Evolutionary conservation across 1,140 invertebrate species (phyloP).

Genomic region (Grapholita molesta): DNA sequence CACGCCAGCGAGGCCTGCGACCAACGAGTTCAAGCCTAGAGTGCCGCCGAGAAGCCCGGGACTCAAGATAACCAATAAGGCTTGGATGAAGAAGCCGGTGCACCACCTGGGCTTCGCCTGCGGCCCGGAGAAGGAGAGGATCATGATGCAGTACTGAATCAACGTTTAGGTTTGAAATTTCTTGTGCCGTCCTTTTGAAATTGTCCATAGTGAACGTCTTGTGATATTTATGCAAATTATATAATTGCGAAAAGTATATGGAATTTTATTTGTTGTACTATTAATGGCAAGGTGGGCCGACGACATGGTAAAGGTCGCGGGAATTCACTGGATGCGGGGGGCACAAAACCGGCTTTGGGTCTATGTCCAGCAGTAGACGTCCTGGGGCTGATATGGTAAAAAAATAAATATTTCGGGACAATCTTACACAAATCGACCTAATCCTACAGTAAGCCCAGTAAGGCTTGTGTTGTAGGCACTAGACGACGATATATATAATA

Average conservation of each 20-base stretch:
- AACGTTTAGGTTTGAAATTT: neutral
- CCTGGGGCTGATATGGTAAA: too few species aligned
- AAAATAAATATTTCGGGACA: too few species aligned
- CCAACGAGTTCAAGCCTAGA: neutral
- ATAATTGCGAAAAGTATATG: neutral
- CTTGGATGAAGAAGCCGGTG: neutral
- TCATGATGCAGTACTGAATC: neutral
- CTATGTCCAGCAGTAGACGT: too few species aligned
- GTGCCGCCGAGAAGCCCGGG: neutral
- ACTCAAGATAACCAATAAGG: neutral
- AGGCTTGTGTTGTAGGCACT: too few species aligned
- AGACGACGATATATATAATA: too few species aligned
- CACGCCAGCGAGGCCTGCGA: neutral
- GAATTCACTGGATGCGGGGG: too few species aligned
- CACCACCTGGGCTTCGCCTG: neutral
- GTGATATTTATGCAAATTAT: neutral
- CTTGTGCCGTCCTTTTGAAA: neutral
- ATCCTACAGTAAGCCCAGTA: too few species aligned
- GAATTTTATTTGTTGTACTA: neutral
- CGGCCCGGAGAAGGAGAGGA: neutral
- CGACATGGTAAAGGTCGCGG: too few species aligned
- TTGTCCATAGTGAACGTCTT: neutral
- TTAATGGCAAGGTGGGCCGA: neutral
- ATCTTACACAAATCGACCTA: too few species aligned
- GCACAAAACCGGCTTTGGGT: too few species aligned